Base-by-base conservation (phyloP, 2,113 vertebrate species). In the Centropus unirufus region DNA sequence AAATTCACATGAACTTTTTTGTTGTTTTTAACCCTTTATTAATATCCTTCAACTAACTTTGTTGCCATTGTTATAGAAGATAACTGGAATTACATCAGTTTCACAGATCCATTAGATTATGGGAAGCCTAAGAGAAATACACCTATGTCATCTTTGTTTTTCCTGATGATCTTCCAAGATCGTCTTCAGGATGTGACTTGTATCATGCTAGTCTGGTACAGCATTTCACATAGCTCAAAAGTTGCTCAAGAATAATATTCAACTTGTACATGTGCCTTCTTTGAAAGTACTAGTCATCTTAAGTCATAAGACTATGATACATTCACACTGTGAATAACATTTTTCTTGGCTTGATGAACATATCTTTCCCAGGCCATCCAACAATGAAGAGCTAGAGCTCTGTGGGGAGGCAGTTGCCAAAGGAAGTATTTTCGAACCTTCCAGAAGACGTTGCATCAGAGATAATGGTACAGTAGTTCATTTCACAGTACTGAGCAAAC, bases 301-400 rank as follows among this genome's bases (percentile, higher is more conserved):
- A 94, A 96, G 76, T 96, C 95, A 94, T 97, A 91, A 93, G 94
- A 83, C 84, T 77, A 32, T 97, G 95, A 95, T 86, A 87, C 95
- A 93, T 80, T 88, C 19, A 14, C 83, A 89, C 54, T 34, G 89
- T 84, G 81, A 95, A 93, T 82, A 97, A 97, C 90, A 93, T 97
- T 97, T 96, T 91, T 92, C 90, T 97, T 97, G 97, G 96, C 96
- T 77, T 85, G 73, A 29, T 47, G 59, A 87, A 30, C 67, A 62
- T 26, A 44, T 84, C 79, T 81, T 87, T 78, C 75, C 70, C 26
- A 17, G 67, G 52, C 63, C n/a, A 30, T 68, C 61, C 58, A 89
- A 87, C 62, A 94, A 93, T 40, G 82, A 87, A 78, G 46, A 77
- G 77, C 84, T 85, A n/a, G 32, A 82, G 47, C 34, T 80, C 67